These are phyloP conservation scores for Gymnorhina tibicen DNA, from an alignment of 2,113 vertebrate species.

Conservation along the genomic window DNA sequence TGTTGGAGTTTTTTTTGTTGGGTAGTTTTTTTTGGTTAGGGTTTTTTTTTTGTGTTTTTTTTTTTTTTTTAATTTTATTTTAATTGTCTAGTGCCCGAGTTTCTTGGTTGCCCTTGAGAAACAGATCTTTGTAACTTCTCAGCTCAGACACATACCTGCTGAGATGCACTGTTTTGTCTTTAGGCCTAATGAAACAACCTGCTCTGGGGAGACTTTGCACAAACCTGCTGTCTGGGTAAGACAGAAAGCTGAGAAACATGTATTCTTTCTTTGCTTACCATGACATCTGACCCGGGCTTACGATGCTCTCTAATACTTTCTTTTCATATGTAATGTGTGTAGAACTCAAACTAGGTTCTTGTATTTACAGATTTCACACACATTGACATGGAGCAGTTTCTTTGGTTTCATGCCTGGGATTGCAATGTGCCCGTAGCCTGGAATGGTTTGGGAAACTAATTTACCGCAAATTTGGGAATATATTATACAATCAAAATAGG, in stretches of 20 bases:
- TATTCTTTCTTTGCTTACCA: neutral
- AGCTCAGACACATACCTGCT: neutral
- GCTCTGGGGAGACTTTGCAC: neutral
- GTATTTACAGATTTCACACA: neutral
- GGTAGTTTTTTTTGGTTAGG: fast-evolving
- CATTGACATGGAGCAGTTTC: neutral
- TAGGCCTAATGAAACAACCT: neutral
- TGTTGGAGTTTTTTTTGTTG: neutral
- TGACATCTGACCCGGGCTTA: neutral
- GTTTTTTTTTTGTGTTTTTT: no score
- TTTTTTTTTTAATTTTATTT: neutral
- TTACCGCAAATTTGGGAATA: neutral
- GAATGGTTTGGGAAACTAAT: neutral
- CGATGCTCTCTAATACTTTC: neutral
- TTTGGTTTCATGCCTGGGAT: neutral
- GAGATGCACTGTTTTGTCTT: neutral
- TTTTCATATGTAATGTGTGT: neutral
- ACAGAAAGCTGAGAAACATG: neutral
- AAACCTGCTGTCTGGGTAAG: neutral
- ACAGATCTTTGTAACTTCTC: neutral
- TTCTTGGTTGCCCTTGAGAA: neutral
- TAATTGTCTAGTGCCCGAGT: neutral
- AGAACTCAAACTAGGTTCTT: neutral
- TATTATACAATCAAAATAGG: neutral
- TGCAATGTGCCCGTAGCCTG: neutral